Base-by-base conservation (phyloP, 2,797 vertebrate genomes). In the Mastacembelus armatus region DNA sequence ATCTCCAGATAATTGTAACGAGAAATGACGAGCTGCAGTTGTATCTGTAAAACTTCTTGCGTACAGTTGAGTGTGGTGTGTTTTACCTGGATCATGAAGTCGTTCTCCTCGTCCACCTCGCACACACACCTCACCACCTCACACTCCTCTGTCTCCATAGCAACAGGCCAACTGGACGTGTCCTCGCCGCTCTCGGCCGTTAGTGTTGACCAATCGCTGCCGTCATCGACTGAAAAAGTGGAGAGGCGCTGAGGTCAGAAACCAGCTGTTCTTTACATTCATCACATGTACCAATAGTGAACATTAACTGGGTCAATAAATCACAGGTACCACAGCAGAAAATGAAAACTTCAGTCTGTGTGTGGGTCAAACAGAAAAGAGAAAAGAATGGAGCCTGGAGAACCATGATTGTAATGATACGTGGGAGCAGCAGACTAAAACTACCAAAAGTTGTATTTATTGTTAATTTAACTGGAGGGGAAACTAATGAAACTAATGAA, bases 61-160 rank as follows among this genome's bases (percentile, higher is more conserved):
- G 29, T 29, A n/a, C n/a, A n/a, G n/a, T n/a, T 18, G 4, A 19
- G 55, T 24, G 26, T 43, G n/a, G 22, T 6, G 35, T 15, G 10
- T 27, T 21, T 62, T 89, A 97, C 98, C 96, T 99, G 98, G 83
- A 99, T 99, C 98, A 99, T 99, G 87, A 98, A 99, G 89, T 98
- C 98, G 70, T 97, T 98, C 92, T 99, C 98, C 81, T 98, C 97
- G 72, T 98, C 96, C 68, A 98, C 94, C 89, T 98, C 96, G 64
- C 98, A 99, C 88, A 98, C 93, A 81, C 98, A 99, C 36, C 96
- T 95, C 73, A 98, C 95, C 43, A 96, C 92, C 79, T 98, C 97
- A 51, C 93, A 94, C 33, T 95, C 94, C 15, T 92, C 94, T 9
- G 89, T 93, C 44, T 92, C 92, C 8, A 91, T 91, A 4, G 90